These are phyloP conservation scores for Tromatobia lineatoria DNA, from an alignment of 2,888 invertebrate genomes.

Conservation along the genomic window DNA sequence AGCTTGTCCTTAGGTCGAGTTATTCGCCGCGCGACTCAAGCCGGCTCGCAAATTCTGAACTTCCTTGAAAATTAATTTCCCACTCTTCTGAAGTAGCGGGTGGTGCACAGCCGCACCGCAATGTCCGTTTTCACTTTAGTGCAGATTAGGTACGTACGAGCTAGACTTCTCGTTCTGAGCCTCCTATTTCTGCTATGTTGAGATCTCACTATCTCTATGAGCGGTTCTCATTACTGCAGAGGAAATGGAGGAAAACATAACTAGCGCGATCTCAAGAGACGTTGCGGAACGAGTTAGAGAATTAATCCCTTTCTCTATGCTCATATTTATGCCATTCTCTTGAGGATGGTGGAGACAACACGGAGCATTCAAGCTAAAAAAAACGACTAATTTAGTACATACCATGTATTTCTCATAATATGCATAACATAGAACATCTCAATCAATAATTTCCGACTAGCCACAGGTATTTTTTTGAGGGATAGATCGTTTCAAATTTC, in stretches of 20 bases:
- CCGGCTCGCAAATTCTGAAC: slow-evolving; percentile 51
- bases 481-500: too few species aligned
- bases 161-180: slow-evolving; percentile 60
- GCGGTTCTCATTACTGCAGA: slow-evolving; percentile 29
- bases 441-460: too few species aligned
- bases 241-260: slow-evolving; percentile 40
- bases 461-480: too few species aligned
- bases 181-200: not conserved
- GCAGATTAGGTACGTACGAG: slow-evolving; percentile 72
- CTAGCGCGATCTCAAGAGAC: slow-evolving; percentile 24
- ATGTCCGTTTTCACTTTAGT: slow-evolving; percentile 77
- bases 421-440: too few species aligned
- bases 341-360: not conserved
- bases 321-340: not conserved
- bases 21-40: not conserved
- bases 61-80: slow-evolving; percentile 60
- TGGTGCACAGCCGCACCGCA: slow-evolving; percentile 60
- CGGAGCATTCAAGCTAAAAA: not conserved
- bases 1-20: slow-evolving; percentile 7
- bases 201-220: slow-evolving; percentile 19
- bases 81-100: slow-evolving; percentile 26
- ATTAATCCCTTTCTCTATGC: not conserved
- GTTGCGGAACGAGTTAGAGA: not conserved
- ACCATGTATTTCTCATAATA: too few species aligned
- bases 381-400: too few species aligned